Conservation (phyloP, 2,797 vertebrate genomes). For the Oryzias dopingdopingensis region DNA sequence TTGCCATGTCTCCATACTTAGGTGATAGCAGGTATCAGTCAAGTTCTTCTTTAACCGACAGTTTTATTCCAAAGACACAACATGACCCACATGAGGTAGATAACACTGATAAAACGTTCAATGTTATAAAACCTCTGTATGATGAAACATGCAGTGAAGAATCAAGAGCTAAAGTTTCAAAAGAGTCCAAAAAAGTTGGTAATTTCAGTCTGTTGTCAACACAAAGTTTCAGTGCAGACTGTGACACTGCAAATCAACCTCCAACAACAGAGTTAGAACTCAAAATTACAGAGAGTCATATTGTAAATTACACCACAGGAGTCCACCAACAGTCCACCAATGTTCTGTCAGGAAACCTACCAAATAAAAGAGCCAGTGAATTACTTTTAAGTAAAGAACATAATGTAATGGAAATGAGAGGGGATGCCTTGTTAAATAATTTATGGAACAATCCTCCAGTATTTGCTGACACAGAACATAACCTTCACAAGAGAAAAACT, state of each 20-base stretch:
- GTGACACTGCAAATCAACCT: constrained; percentile 2
- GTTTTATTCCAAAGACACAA: constrained; percentile 30
- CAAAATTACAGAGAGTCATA: constrained; percentile 9
- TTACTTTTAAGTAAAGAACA: constrained; percentile 13
- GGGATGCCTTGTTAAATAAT: constrained; percentile 1
- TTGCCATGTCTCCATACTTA: constrained; percentile 30
- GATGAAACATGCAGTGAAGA: neutral
- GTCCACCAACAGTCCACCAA: constrained; percentile 21
- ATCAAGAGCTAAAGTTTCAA: constrained; percentile 13
- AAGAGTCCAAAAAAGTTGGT: constrained; percentile 12
- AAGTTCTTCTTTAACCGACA: constrained; percentile 27
- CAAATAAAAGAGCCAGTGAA: constrained; percentile 4
- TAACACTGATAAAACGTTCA: constrained; percentile 12
- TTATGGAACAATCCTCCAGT: neutral
- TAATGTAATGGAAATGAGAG: constrained; percentile 1
- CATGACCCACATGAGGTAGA: constrained; percentile 17
- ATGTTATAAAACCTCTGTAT: constrained; percentile 15
- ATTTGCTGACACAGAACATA: constrained; percentile 1
- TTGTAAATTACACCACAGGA: constrained; percentile 12
- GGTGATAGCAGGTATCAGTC: constrained; percentile 37
- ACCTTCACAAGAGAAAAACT: constrained; percentile 7
- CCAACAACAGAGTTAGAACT: constrained; percentile 7
- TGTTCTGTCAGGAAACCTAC: constrained; percentile 12
- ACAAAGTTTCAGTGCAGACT: constrained; percentile 1
- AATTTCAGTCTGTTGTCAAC: constrained; percentile 7